Conservation (phyloP, 1,140 invertebrate species). For the Drosophila ironensis region DNA sequence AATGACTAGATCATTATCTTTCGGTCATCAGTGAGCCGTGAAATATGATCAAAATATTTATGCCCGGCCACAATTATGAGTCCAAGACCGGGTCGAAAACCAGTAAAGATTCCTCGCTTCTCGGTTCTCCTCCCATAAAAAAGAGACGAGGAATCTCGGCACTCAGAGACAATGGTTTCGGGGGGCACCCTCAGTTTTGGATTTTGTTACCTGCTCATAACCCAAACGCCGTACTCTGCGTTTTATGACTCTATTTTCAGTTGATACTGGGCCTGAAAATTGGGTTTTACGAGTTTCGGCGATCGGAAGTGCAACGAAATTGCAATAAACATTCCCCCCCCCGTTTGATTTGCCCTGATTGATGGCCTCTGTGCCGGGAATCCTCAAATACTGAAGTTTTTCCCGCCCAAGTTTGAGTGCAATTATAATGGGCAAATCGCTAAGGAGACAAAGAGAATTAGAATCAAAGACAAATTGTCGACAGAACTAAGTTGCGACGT, state of each 20-base stretch:
- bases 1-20: slow-evolving; percentile 60
- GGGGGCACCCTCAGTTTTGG: slow-evolving; percentile 44
- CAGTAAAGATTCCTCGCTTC: not conserved
- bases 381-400: slow-evolving; percentile 3
- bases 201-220: slow-evolving; percentile 61
- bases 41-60: slow-evolving; percentile 79
- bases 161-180: slow-evolving; percentile 43
- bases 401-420: slow-evolving; percentile 20
- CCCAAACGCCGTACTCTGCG: slow-evolving; percentile 4
- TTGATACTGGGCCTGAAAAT: slow-evolving; percentile 17
- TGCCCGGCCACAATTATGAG: slow-evolving; percentile 68
- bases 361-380: slow-evolving; percentile 22
- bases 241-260: slow-evolving; percentile 73
- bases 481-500: slow-evolving; percentile 61
- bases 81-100: not conserved
- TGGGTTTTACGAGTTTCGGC: slow-evolving; percentile 50
- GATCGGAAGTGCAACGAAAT: slow-evolving; percentile 69
- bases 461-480: slow-evolving; percentile 75
- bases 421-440: slow-evolving; percentile 34
- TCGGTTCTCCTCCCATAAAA: not conserved
- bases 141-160: slow-evolving; percentile 21
- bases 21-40: slow-evolving; percentile 60
- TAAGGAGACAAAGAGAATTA: slow-evolving; percentile 43
- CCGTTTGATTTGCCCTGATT: slow-evolving; percentile 50
- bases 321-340: slow-evolving; percentile 50